Base-by-base conservation (phyloP, 1,140 invertebrate genomes). In the Globodera ellingtonae region DNA sequence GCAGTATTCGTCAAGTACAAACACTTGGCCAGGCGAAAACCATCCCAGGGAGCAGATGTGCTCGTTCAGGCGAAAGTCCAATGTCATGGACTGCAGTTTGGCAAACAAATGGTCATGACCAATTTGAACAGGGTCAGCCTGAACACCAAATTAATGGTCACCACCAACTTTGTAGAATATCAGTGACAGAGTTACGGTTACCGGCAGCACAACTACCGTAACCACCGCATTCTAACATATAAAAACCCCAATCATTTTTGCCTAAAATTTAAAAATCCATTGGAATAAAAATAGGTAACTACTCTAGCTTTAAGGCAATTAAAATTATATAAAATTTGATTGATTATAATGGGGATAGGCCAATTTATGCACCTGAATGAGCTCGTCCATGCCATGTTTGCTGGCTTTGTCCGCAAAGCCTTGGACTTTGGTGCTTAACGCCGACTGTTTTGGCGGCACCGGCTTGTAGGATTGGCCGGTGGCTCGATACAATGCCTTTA, bases 381-480 rank as follows among this genome's bases (percentile, higher is more conserved):
- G 74, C 90, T 98, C 97, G 89, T 99, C 97, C 95, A 99, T 96
- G 52, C 75, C 75, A 48, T 77, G 75, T 90, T 98, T 98, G 69
- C 95, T 92, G 0, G 96, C 96, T 89, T 96, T 93, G 88, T 99
- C 97, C 72, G 96, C 81, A 72, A 89, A 86, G 18, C 87, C 87
- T 74, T 89, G 87, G 4, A 84, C 81, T 72, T 89, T 90, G 69
- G 89, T 79, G 13, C 85, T 65, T 6, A 84, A 73, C 18, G 82
- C 15, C 94, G 92, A 6, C 72, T 88, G 86, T 79, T 89, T 89
- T 24, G 95, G 95, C 44, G 97, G 96, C 10, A 95, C 95, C 3
- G 98, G 98, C 89, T 98, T 98, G 90, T 99, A 96, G 44, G 95
- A 95, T 90, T 99, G 98, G 4, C 98, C 98, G 1, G 98, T 99